Conservation (phyloP, 92 coral and sea anemone genomes). For the Heliopora coerulea region DNA sequence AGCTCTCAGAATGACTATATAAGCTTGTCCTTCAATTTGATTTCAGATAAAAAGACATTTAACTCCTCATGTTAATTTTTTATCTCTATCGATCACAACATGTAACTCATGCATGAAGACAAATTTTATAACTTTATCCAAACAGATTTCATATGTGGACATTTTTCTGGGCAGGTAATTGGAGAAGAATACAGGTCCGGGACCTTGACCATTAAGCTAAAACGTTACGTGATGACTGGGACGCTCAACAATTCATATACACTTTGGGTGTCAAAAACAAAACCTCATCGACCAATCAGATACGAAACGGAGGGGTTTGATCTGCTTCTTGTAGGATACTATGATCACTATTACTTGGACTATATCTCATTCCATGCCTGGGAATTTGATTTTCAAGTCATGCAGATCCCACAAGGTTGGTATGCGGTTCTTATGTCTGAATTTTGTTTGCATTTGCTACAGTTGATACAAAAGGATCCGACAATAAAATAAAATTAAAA, state of each 20-base stretch:
- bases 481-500: no score
- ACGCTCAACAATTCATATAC: constrained; percentile 41
- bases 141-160: no score
- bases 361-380: constrained; percentile 47
- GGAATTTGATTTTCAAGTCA: constrained; percentile 43
- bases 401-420: constrained; percentile 51
- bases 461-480: no score
- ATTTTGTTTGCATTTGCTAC: no score
- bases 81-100: no score
- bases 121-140: no score
- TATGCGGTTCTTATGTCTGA: no score
- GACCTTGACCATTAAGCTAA: constrained; percentile 41
- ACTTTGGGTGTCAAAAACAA: constrained; percentile 46
- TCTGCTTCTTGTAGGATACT: constrained; percentile 38
- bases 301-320: constrained; percentile 54
- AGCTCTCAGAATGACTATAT: no score
- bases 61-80: no score
- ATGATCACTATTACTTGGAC: constrained; percentile 53
- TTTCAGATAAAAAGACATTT: no score
- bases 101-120: no score
- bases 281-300: constrained; percentile 51
- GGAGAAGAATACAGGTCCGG: constrained; percentile 44
- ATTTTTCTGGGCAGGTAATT: constrained; percentile 13
- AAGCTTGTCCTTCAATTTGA: no score
- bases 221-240: constrained; percentile 31